Evolutionary conservation across 2,797 vertebrate species (phyloP).

Genomic region (Myripristis murdjan): DNA sequence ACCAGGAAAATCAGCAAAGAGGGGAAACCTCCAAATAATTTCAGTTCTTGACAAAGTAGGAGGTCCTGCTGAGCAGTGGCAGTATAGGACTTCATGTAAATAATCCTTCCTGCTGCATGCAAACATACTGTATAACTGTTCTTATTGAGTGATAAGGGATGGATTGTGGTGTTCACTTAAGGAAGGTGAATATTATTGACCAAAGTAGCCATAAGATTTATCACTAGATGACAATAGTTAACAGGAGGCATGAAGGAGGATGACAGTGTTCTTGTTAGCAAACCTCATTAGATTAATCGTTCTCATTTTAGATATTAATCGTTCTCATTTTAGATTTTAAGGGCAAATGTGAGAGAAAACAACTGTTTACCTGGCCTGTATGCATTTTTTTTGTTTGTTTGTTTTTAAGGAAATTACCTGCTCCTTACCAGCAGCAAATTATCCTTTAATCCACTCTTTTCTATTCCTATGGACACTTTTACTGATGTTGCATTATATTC

Average conservation of each 20-base stretch:
- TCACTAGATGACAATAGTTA: not conserved
- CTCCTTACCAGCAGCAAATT: not conserved
- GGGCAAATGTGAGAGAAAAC: not conserved
- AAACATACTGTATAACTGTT: not conserved
- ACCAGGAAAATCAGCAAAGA: too few relatives aligned
- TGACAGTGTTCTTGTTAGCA: not conserved
- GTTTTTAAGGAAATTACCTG: not conserved
- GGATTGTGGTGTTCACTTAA: not conserved
- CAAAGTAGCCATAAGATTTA: not conserved
- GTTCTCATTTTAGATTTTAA: too few relatives aligned
- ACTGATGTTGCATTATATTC: not conserved
- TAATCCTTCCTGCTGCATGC: not conserved
- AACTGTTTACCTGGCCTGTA: too few relatives aligned
- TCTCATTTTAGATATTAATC: not conserved
- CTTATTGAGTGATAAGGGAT: not conserved
- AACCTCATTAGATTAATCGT: not conserved
- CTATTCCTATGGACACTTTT: not conserved
- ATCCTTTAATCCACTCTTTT: not conserved
- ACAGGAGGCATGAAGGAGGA: not conserved
- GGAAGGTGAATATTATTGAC: not conserved
- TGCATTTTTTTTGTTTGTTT: too few relatives aligned
- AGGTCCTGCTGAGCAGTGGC: not conserved
- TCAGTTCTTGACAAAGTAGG: too few relatives aligned
- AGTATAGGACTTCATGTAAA: not conserved
- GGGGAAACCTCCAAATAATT: too few relatives aligned